Conservation (phyloP, 1,140 invertebrate genomes). For the Aphelinus atriplicis region DNA sequence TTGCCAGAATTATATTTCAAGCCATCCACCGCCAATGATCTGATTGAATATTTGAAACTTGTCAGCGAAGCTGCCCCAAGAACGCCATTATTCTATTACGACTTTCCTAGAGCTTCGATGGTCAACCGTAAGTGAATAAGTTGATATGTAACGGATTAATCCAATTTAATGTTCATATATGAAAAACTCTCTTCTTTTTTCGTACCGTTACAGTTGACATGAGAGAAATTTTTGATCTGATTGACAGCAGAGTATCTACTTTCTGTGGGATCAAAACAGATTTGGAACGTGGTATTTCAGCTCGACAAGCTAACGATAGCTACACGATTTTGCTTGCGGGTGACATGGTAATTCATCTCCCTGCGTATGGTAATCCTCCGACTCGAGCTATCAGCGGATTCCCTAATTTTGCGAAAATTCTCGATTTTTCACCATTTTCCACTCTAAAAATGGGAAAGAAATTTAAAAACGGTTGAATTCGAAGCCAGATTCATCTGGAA, state of each 20-base stretch:
- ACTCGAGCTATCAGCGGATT: neutral
- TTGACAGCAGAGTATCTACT: constrained; percentile 72
- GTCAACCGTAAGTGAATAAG: constrained; percentile 72
- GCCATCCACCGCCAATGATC: constrained; percentile 70
- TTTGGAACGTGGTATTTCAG: constrained; percentile 72
- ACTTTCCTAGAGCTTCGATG: constrained; percentile 77
- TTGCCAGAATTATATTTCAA: constrained; percentile 83
- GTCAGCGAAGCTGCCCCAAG: constrained; percentile 80
- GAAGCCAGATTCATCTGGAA: too few relatives aligned
- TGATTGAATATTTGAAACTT: constrained; percentile 76
- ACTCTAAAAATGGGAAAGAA: too few relatives aligned
- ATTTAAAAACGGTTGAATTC: too few relatives aligned
- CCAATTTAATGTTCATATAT: too few relatives aligned
- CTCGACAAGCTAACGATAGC: constrained; percentile 66
- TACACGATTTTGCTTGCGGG: constrained; percentile 71
- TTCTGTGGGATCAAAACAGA: constrained; percentile 80
- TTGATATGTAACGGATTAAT: neutral
- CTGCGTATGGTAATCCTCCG: neutral
- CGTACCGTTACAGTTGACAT: constrained; percentile 74
- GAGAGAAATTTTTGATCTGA: constrained; percentile 72
- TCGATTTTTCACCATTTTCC: too few relatives aligned
- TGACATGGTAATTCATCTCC: constrained; percentile 52
- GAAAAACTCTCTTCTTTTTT: neutral
- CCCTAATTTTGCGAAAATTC: neutral
- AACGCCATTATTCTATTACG: constrained; percentile 85